phyloP scores from a whole-genome alignment of 2,888 invertebrate genomes.

The Arge pagana region DNA sequence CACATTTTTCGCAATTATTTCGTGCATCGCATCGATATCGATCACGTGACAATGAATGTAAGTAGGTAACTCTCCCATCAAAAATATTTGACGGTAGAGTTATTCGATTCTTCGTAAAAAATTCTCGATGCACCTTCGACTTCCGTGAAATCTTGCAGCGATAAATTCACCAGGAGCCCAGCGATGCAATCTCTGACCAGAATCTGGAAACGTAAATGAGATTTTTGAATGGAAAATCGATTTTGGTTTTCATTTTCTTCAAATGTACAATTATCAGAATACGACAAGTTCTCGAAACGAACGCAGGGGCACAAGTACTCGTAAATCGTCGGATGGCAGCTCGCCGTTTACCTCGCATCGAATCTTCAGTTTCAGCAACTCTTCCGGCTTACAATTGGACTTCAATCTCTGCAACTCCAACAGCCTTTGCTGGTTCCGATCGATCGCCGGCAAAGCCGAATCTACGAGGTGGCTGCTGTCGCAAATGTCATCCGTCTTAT shows the following conservation, averaged over 20 bases:
- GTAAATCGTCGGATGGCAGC: neutral
- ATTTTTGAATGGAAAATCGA: no score
- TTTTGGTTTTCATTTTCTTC: no score
- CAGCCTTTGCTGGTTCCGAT: slow-evolving; percentile 70
- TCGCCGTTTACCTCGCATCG: slow-evolving; percentile 65
- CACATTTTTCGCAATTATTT: no score
- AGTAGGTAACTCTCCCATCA: no score
- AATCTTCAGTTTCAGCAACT: slow-evolving; percentile 73
- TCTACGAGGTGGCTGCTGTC: slow-evolving; percentile 69
- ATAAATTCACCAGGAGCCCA: slow-evolving; percentile 77
- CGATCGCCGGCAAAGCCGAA: slow-evolving; percentile 68
- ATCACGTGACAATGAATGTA: no score
- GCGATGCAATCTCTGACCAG: slow-evolving; percentile 83
- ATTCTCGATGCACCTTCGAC: slow-evolving; percentile 76
- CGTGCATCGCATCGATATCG: no score
- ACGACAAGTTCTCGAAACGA: no score
- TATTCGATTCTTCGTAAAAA: slow-evolving; percentile 12
- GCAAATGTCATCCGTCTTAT: slow-evolving; percentile 64
- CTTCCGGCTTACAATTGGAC: slow-evolving; percentile 81
- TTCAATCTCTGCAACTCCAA: slow-evolving; percentile 73
- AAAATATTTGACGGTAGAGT: slow-evolving; percentile 10
- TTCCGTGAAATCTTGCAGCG: slow-evolving; percentile 82
- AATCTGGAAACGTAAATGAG: slow-evolving; percentile 55
- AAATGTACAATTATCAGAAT: no score
- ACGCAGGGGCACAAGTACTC: neutral